A percentile compares a stretch with the other conserved stretches of the same genome.
phyloP scores from a whole-genome alignment of 2,113 vertebrate species.

The Bagarius yarrelli region DNA sequence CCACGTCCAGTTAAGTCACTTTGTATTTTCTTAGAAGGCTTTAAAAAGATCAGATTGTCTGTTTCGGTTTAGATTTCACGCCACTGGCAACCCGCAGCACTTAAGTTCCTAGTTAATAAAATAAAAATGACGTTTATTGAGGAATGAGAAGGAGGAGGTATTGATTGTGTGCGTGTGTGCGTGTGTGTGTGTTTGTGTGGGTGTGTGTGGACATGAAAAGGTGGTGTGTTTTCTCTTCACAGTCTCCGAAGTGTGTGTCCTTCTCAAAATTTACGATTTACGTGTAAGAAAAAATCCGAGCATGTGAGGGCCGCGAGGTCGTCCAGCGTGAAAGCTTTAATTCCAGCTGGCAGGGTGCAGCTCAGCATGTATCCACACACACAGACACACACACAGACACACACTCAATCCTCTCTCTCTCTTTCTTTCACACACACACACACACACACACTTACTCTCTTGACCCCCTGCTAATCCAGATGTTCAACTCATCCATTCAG shows the following conservation, averaged over 20 bases:
- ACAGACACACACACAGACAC: conserved; percentile 9
- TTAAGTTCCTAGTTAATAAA: not conserved
- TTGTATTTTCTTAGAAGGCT: too few species aligned
- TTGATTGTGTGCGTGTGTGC: conserved; percentile 43
- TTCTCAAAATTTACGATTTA: not conserved
- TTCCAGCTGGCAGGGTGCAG: conserved; percentile 36
- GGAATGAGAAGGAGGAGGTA: not conserved
- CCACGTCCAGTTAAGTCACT: too few species aligned
- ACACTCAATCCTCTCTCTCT: not conserved
- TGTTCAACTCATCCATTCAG: conserved; percentile 73
- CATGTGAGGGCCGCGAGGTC: not conserved
- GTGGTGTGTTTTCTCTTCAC: conserved; percentile 14
- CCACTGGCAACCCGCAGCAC: not conserved
- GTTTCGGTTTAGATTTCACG: not conserved
- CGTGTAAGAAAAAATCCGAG: not conserved
- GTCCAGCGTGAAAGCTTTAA: conserved; percentile 27
- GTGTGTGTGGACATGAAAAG: conserved; percentile 48
- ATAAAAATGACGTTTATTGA: not conserved
- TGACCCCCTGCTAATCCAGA: conserved; percentile 60
- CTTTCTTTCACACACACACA: conserved; percentile 6
- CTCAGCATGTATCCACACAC: not conserved
- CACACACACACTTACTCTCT: conserved; percentile 2
- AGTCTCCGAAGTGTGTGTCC: not conserved
- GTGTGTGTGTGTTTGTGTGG: conserved; percentile 36
- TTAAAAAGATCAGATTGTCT: not conserved